Evolutionary conservation across 2,797 vertebrate species (phyloP), one percentile per base, ranked within the genome.

Genomic region (Characodon lateralis): DNA sequence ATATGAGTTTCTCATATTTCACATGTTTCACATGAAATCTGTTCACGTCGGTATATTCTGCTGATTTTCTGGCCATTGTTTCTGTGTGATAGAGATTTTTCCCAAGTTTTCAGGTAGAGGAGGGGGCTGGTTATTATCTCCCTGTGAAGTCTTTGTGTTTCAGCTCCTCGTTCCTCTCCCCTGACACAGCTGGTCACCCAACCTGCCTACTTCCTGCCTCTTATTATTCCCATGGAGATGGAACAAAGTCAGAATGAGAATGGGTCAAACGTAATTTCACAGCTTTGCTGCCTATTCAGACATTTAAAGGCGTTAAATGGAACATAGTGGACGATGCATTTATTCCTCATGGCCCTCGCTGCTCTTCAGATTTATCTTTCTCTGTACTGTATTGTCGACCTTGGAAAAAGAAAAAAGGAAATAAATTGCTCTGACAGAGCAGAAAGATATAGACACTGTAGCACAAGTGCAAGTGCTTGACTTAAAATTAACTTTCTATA

Each of bases 241-340:
- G 80, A 84, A 85, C 72, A 80, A 73, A 80, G 74, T 88, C 77
- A 72, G 76, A 87, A 87, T 84, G 73, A 66, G 59, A 84, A 85
- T 59, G 71, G 84, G 74, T 87, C 78, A 83, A 75, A 80, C 56
- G 71, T 89, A 85, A 87, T 88, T 86, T 78, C 83, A 79, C 76
- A 78, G 75, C 66, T 73, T 35, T 76, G 72, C 74, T 76, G 63
- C 75, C 72, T 73, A 61, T 77, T 83, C 74, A 86, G 83, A 89
- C 82, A 73, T 88, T 89, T 88, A 87, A 81, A 80, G 78, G 72
- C 66, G 70, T 84, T 81, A 81, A 70, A 87, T 85, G 73, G 83
- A 89, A 89, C 85, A 79, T 63, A 75, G 81, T 83, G 85, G 80
- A 86, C 61, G 74, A 76, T 85, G 59, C 76, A 74, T 87, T 87